Percentiles rank a stretch among this genome's conserved stretches.
Conservation (phyloP, 2,797 vertebrate genomes). For the Hydrolagus colliei region DNA sequence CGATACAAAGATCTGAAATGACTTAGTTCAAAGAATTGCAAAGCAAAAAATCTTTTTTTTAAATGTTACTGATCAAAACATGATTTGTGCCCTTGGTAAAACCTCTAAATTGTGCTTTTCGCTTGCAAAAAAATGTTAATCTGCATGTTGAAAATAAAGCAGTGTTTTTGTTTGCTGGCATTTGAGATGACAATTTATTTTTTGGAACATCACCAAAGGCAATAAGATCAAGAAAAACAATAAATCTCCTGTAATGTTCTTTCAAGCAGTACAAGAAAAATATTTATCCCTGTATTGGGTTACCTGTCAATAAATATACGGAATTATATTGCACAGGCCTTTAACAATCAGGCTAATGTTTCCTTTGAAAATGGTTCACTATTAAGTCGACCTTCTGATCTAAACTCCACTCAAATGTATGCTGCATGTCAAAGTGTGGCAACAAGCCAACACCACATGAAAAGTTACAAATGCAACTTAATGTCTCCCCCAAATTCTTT, state of each 20-base stretch:
- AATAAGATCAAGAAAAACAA: slow-evolving; percentile 29
- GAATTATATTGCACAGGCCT: not conserved
- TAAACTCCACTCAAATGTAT: not conserved
- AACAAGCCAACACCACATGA: not conserved
- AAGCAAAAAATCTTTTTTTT: slow-evolving; percentile 29
- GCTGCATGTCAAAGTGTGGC: not conserved
- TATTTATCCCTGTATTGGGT: not conserved
- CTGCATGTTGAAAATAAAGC: slow-evolving; percentile 2
- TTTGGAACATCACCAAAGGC: not conserved
- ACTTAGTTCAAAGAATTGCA: not conserved
- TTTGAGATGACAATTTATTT: not conserved
- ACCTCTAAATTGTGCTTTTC: slow-evolving; percentile 34
- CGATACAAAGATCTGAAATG: slow-evolving; percentile 1
- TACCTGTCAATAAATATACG: not conserved
- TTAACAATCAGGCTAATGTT: not conserved
- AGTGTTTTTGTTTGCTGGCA: not conserved
- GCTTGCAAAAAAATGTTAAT: not conserved
- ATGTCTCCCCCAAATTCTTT: not conserved
- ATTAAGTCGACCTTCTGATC: not conserved
- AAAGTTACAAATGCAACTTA: slow-evolving; percentile 30
- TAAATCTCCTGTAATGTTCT: not conserved
- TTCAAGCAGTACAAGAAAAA: slow-evolving; percentile 15
- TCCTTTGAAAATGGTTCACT: not conserved
- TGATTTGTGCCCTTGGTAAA: slow-evolving; percentile 25
- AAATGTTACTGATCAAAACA: slow-evolving; percentile 31